Base-by-base conservation (phyloP, 2,888 invertebrate species). In the Drosophila paramelanica region DNA sequence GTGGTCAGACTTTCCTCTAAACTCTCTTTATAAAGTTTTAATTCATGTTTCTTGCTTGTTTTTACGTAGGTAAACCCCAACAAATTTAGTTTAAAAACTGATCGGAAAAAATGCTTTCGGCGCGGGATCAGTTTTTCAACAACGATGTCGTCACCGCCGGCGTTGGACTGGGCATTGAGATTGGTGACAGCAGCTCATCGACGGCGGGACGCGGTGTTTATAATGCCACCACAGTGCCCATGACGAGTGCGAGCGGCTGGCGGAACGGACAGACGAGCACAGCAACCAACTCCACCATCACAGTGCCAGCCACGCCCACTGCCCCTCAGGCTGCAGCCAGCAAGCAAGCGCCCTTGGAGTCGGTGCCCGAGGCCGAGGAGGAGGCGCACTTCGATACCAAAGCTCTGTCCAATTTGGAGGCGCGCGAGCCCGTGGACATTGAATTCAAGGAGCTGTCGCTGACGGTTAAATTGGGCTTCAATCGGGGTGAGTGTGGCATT, bases 401-500 rank as follows among this genome's bases (percentile, higher is more conserved):
- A 46, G 89, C 90, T 2, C 87, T 93, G 20, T 90, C 92, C 20
- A 91, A 92, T 74, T 77, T 93, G 56, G 92, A 92, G 8, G 72
- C 89, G 7, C 92, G 93, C 47, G 93, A 94, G 13, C 94, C 94
- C 1, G 94, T 96, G 38, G 96, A 96, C 88, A 94, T 97, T 71
- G 94, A 94, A 76, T 97, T 97, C 91, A 95, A 95, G 66, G 94
- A 96, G 88, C 94, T 97, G 72, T 94, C 94, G 0, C 96, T 95
- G 88, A 95, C 94, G 0, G 96, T 96, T 17, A 94, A 94, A 39
- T 93, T 96, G 65, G 96, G 96, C 75, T 94, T 95, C 39, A 94
- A 94, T 87, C 95, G 95, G 94, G 96, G 96, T 96, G 91, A 92
- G 93, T 89, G 7, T 11, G 20, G 20, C 45, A 51, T 65, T 76